These are phyloP conservation scores for Ommatoiulus sabulosus DNA, from an alignment of 2,888 invertebrate genomes.

Conservation along the genomic window DNA sequence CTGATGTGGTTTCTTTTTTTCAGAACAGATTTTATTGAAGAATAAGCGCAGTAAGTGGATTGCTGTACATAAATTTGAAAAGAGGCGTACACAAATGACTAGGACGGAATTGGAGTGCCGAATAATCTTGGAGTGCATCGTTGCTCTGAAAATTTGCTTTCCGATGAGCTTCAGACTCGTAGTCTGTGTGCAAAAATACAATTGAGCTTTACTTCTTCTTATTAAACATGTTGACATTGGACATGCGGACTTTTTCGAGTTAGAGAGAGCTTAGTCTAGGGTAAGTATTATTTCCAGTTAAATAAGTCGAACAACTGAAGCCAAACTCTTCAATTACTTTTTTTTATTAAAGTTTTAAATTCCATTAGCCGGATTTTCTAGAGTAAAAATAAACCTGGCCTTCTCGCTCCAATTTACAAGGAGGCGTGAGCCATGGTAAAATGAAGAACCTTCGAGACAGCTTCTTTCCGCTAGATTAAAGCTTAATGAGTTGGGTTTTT, in stretches of 20 bases:
- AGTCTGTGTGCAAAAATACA: not conserved
- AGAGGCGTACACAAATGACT: not conserved
- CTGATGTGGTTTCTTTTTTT: too few species aligned
- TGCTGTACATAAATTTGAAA: not conserved
- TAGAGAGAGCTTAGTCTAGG: not conserved
- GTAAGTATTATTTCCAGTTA: not conserved
- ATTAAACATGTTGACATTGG: not conserved
- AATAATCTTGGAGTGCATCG: not conserved
- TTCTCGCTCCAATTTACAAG: not conserved
- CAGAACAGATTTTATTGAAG: too few species aligned
- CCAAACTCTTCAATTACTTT: conserved; percentile 15
- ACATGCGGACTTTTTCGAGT: not conserved
- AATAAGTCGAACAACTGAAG: conserved; percentile 12
- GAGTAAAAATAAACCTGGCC: not conserved
- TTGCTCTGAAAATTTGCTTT: not conserved
- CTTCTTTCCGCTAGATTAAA: conserved; percentile 1
- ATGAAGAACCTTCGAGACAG: not conserved
- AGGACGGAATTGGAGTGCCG: not conserved
- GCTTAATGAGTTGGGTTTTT: not conserved
- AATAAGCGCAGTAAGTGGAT: not conserved
- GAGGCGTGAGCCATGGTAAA: not conserved
- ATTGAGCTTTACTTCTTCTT: not conserved
- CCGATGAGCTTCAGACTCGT: not conserved
- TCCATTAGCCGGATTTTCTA: not conserved
- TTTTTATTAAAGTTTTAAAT: not conserved